Conservation (phyloP, 2,797 vertebrate species). For the Bryconaethiops microstoma region DNA sequence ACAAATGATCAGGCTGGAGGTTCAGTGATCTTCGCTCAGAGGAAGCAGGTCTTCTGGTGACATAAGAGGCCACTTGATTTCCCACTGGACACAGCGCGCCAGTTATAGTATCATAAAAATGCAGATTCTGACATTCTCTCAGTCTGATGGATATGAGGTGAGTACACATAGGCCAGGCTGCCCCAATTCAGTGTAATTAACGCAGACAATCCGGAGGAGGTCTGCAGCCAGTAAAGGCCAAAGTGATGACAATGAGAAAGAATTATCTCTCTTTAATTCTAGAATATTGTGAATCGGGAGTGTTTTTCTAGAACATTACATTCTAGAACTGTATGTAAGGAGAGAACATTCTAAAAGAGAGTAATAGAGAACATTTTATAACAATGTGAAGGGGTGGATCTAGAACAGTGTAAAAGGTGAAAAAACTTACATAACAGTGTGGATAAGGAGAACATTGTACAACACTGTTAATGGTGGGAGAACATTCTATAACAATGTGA, state of each 20-base stretch:
- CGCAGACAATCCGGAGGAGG: not conserved
- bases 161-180: conserved; percentile 39
- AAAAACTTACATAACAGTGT: too few relatives aligned
- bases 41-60: conserved; percentile 32
- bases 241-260: not conserved
- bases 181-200: conserved; percentile 53
- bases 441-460: too few relatives aligned
- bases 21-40: conserved; percentile 44
- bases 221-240: conserved; percentile 34
- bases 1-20: conserved; percentile 27
- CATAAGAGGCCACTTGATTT: conserved; percentile 54
- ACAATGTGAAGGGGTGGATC: too few relatives aligned
- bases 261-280: not conserved
- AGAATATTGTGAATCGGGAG: too few relatives aligned
- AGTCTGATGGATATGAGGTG: conserved; percentile 38
- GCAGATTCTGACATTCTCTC: conserved; percentile 62
- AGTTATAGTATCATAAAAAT: conserved; percentile 58
- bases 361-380: too few relatives aligned
- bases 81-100: conserved; percentile 40
- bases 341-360: too few relatives aligned
- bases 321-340: too few relatives aligned
- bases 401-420: too few relatives aligned
- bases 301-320: too few relatives aligned
- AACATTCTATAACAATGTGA: too few relatives aligned
- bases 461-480: too few relatives aligned